phyloP scores from a whole-genome alignment of 2,797 vertebrate species.

The Chaetodon trifasciatus region DNA sequence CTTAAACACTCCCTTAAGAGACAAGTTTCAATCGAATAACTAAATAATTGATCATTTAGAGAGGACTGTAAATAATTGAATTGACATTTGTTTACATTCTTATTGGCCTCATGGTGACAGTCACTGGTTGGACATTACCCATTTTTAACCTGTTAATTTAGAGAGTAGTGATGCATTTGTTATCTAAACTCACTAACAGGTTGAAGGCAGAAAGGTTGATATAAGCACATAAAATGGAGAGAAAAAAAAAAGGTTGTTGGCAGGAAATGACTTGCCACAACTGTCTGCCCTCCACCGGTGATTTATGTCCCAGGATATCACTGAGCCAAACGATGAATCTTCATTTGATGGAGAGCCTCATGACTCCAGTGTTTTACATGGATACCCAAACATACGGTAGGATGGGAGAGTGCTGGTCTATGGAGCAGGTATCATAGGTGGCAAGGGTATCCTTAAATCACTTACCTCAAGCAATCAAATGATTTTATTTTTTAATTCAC shows the following conservation, averaged over 20 bases:
- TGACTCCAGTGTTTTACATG: constrained; percentile 44
- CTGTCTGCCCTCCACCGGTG: constrained; percentile 61
- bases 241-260: constrained; percentile 42
- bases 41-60: no score
- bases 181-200: constrained; percentile 24
- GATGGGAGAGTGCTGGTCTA: not conserved
- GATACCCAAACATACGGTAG: constrained; percentile 3
- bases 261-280: constrained; percentile 73
- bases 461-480: not conserved
- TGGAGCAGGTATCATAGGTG: not conserved
- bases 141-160: not conserved
- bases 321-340: constrained; percentile 59
- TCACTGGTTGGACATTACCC: not conserved
- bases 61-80: not conserved
- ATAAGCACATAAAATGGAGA: constrained; percentile 28
- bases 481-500: not conserved
- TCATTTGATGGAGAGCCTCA: constrained; percentile 61
- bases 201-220: constrained; percentile 34
- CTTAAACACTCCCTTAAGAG: not conserved
- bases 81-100: not conserved
- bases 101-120: not conserved
- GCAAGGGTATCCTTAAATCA: not conserved
- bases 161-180: constrained; percentile 28
- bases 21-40: not conserved
- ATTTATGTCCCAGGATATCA: constrained; percentile 70